Percentiles rank a stretch among this genome's conserved stretches.
Evolutionary conservation across 2,888 invertebrate genomes (phyloP).

Genomic region (Sinohyriopsis cumingii): DNA sequence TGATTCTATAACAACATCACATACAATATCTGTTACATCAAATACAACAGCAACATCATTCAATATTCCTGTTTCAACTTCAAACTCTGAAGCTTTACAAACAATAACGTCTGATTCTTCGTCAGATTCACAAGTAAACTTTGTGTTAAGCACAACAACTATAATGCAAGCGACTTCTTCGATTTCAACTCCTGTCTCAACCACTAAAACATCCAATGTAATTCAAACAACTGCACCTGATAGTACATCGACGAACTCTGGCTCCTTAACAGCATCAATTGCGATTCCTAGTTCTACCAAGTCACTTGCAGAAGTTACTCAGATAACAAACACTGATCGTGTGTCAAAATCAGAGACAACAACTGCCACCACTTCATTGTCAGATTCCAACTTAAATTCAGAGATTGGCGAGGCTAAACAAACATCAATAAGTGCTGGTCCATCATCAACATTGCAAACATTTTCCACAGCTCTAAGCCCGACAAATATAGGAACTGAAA

Average conservation of each 20-base stretch:
- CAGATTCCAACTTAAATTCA: not conserved
- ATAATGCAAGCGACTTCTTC: not conserved
- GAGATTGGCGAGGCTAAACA: not conserved
- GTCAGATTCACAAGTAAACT: not conserved
- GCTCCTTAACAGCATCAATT: not conserved
- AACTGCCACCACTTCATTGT: not conserved
- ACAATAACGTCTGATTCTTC: not conserved
- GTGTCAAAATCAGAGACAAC: slow-evolving; percentile 1
- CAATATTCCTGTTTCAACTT: not conserved
- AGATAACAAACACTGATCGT: not conserved
- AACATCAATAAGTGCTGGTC: not conserved
- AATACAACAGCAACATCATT: not conserved
- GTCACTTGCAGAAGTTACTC: not conserved
- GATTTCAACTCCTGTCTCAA: not conserved
- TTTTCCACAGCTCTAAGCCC: not conserved
- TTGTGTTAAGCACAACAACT: not conserved
- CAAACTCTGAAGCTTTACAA: not conserved
- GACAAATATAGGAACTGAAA: not conserved
- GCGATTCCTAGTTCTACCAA: slow-evolving; percentile 5
- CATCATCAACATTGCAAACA: not conserved
- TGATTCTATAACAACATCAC: not conserved
- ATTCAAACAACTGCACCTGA: not conserved
- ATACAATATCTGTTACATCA: not conserved
- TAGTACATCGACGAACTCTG: no score
- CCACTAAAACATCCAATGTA: slow-evolving; percentile 2